Base-by-base conservation (phyloP, 2,797 vertebrate species). In the Anguilla anguilla region DNA sequence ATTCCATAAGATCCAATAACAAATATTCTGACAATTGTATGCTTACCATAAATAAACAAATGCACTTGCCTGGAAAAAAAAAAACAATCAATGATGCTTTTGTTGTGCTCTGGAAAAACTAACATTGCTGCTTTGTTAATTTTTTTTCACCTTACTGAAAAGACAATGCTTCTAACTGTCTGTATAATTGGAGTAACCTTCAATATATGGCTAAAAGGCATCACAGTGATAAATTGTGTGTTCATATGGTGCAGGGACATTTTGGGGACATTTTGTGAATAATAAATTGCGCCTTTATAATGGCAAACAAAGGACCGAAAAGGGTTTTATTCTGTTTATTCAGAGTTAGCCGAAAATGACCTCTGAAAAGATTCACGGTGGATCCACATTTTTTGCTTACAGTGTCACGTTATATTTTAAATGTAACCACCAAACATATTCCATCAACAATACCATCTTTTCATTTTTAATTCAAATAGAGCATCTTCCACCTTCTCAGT, bases 191-290 rank as follows among this genome's bases (percentile, higher is more conserved):
- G 28, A 74, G 69, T 74, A 74, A 15, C 69, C 69, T 74, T 39
- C 69, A 15, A 6, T 74, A 74, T 74, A 13, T 39, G 35, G 74
- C 74, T 43, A 39, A 43, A 79, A 79, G 35, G 31, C 74, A 46
- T 46, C 17, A 39, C 35, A 9, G 39, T 79, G 39, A 46, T 79
- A 43, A 79, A 79, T 79, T 69, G 28, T 28, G 15, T 28, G 64
- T 69, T n/a, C 64, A 69, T 69, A 69, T 69, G 6, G 69, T 59
- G 57, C 64, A 69, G 64, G 64, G 64, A 25, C 57, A 25, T 67
- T 67, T 67, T 67, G n/a, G 64, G 64, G 64, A 69, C 64, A 69
- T 69, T 69, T 28, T n/a, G n/a, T 69, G 64, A 69, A 69, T 69
- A 69, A 69, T 69, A 25, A 69, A 69, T 69, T 69, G 64, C 9